Evolutionary conservation across 2,113 vertebrate species (phyloP).

Genomic region (Sinocyclocheilus grahami): DNA sequence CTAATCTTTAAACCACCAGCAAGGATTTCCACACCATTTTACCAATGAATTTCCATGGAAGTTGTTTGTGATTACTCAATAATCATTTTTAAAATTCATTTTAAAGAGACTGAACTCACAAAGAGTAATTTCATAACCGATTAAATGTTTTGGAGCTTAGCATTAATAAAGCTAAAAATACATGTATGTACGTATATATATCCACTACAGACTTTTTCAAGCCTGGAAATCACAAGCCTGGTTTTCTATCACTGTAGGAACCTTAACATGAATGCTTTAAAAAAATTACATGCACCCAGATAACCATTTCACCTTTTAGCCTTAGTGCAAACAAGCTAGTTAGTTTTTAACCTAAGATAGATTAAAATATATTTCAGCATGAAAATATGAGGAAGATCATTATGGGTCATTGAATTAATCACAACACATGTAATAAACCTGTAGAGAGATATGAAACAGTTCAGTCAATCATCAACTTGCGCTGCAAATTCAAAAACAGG

Average conservation of each 20-base stretch:
- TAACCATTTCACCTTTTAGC: neutral
- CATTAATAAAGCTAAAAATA: neutral
- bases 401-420: neutral
- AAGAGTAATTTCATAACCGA: neutral
- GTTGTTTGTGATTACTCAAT: neutral
- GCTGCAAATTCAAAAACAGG: neutral
- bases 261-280: too few species aligned
- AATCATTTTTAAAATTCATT: neutral
- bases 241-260: neutral
- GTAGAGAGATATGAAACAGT: neutral
- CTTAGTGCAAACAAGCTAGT: neutral
- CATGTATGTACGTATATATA: too few species aligned
- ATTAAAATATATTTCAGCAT: neutral
- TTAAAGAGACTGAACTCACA: neutral
- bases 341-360: neutral
- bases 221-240: neutral
- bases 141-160: neutral
- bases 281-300: neutral
- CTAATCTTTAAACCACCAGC: neutral
- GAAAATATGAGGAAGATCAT: neutral
- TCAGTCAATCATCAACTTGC: conserved; percentile 16
- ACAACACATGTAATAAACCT: neutral
- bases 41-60: neutral
- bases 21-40: neutral
- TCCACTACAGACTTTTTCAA: neutral